Evolutionary conservation across 2,888 invertebrate species (phyloP).

Genomic region (Vesta saturnalis): DNA sequence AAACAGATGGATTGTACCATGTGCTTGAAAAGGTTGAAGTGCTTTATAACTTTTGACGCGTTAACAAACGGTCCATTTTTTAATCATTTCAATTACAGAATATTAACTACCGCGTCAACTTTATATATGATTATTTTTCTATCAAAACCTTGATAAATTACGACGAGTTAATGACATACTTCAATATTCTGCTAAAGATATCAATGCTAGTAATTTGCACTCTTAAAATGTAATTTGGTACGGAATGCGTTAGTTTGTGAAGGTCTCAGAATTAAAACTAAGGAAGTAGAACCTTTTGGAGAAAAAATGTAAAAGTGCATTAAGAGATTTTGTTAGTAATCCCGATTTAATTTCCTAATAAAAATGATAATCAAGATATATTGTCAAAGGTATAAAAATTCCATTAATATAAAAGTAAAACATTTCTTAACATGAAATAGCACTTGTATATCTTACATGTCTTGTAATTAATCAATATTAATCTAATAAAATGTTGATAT

Average conservation of each 20-base stretch:
- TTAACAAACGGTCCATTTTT: not conserved
- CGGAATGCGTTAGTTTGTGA: no score
- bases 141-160: not conserved
- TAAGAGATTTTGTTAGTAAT: not conserved
- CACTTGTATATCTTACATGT: conserved; percentile 21
- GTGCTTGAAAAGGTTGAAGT: conserved; percentile 1
- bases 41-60: not conserved
- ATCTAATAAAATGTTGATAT: conserved; percentile 30
- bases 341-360: not conserved
- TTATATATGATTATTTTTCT: not conserved
- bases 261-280: not conserved
- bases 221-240: not conserved
- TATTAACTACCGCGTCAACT: not conserved
- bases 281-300: not conserved
- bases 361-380: conserved; percentile 12
- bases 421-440: conserved; percentile 25
- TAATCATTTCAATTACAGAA: not conserved
- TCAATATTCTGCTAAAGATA: not conserved
- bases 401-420: conserved; percentile 23
- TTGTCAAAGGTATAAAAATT: conserved; percentile 21
- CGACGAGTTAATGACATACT: not conserved
- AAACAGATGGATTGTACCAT: not conserved
- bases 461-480: conserved; percentile 25
- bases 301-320: not conserved
- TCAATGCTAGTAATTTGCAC: not conserved